Evolutionary conservation across 2,113 vertebrate species (phyloP).

Genomic region (Indicator indicator): DNA sequence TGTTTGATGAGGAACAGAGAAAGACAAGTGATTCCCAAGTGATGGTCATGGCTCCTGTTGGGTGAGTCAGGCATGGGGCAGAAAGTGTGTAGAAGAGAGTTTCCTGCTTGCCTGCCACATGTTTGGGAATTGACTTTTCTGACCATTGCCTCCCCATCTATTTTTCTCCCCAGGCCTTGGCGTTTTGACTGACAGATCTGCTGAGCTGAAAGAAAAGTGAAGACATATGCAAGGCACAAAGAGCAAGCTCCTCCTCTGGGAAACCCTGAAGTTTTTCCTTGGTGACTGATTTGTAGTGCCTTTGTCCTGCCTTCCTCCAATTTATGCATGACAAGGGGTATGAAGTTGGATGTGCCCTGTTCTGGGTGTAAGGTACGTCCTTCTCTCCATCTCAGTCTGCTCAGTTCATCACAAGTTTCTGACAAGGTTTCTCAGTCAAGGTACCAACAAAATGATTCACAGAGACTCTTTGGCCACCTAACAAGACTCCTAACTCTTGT

Average conservation of each 20-base stretch:
- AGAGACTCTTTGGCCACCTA: neutral
- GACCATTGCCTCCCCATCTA: neutral
- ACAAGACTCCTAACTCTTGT: neutral
- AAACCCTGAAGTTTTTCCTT: neutral
- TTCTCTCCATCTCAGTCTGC: neutral
- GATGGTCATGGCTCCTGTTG: neutral
- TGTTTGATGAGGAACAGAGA: neutral
- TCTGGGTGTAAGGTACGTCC: neutral
- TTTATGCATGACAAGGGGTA: neutral
- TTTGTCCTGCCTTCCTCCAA: neutral
- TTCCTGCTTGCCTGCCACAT: neutral
- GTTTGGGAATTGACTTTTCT: neutral
- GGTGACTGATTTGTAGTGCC: neutral
- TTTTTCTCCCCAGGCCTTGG: neutral
- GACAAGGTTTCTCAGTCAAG: neutral
- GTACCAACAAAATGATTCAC: neutral
- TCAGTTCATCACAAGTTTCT: neutral
- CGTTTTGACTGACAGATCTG: neutral
- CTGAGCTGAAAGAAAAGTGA: neutral
- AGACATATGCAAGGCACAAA: accelerated
- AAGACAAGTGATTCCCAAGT: neutral
- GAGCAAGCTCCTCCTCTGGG: neutral
- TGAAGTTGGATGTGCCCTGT: neutral
- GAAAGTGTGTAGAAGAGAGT: neutral
- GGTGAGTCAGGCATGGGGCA: neutral